Evolutionary conservation across 2,888 invertebrate species (phyloP).

Genomic region (Lissonota sp.): DNA sequence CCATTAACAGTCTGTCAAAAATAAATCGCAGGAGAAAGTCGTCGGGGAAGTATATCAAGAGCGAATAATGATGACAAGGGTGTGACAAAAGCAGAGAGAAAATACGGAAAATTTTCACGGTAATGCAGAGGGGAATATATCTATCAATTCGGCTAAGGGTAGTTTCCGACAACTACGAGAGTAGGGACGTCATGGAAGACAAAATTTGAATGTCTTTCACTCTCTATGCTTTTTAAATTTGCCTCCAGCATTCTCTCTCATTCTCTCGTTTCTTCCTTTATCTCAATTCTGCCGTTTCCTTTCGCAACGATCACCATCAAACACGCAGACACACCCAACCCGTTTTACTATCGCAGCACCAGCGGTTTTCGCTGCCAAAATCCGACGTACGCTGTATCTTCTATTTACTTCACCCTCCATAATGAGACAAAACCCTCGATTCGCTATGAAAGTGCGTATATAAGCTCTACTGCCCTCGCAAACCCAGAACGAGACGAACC

Average conservation of each 20-base stretch:
- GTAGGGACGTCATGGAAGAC: constrained; percentile 61
- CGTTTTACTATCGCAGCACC: constrained; percentile 2
- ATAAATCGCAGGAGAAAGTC: background rate
- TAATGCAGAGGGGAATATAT: constrained; percentile 11
- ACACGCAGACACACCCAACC: background rate
- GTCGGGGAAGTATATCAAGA: background rate
- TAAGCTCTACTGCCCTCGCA: constrained; percentile 7
- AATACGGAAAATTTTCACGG: background rate
- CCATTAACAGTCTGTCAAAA: background rate
- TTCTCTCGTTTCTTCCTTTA: background rate
- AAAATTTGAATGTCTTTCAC: constrained; percentile 81
- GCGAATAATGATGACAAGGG: background rate
- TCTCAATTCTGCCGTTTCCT: background rate
- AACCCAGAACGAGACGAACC: background rate
- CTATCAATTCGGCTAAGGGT: constrained; percentile 24
- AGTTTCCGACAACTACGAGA: constrained; percentile 30
- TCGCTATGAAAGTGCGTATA: background rate
- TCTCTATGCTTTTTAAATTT: constrained; percentile 66
- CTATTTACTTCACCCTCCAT: constrained; percentile 29
- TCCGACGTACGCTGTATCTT: constrained; percentile 15
- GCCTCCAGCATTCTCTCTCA: constrained; percentile 6
- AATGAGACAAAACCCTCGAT: constrained; percentile 36
- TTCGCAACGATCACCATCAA: background rate
- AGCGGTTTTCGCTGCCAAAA: constrained; percentile 11
- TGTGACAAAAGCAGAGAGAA: background rate